These are phyloP conservation scores for Saimiri boliviensis DNA, from an alignment of 2,113 vertebrate species.

Conservation along the genomic window DNA sequence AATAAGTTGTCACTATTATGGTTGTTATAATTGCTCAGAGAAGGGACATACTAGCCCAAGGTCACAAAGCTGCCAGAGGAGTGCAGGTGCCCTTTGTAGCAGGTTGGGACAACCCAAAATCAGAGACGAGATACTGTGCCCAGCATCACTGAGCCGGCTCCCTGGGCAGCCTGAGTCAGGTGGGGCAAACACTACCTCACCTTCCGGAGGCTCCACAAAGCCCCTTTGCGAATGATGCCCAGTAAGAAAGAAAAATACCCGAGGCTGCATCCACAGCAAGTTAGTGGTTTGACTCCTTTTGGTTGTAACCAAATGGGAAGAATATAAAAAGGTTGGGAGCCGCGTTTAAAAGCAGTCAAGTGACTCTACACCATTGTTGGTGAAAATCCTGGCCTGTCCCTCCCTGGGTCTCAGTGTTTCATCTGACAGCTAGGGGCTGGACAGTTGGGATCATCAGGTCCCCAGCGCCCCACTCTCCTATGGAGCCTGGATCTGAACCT, in stretches of 20 bases:
- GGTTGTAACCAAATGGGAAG: background rate
- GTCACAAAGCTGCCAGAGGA: background rate
- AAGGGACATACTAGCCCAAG: background rate
- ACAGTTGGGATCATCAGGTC: background rate
- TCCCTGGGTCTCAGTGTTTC: background rate
- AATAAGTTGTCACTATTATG: background rate
- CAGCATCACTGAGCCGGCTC: background rate
- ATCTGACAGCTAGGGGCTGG: background rate
- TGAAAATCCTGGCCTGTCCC: background rate
- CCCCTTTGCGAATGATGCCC: background rate
- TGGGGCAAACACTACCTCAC: background rate
- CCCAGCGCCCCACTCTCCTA: background rate
- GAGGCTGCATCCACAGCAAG: no score
- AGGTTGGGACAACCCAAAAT: background rate
- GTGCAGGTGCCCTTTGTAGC: background rate
- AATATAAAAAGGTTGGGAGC: background rate
- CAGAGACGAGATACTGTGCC: fast-evolving
- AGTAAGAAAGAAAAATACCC: background rate
- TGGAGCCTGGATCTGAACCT: background rate
- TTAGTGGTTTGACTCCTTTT: background rate
- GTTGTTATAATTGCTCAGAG: background rate
- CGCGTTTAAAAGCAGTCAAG: background rate
- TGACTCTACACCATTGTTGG: background rate
- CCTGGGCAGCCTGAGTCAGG: background rate
- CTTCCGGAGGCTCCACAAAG: background rate